A percentile compares a stretch with the other conserved stretches of the same genome.
phyloP scores from a whole-genome alignment of 1,140 invertebrate genomes.

The Campoletis sonorensis region DNA sequence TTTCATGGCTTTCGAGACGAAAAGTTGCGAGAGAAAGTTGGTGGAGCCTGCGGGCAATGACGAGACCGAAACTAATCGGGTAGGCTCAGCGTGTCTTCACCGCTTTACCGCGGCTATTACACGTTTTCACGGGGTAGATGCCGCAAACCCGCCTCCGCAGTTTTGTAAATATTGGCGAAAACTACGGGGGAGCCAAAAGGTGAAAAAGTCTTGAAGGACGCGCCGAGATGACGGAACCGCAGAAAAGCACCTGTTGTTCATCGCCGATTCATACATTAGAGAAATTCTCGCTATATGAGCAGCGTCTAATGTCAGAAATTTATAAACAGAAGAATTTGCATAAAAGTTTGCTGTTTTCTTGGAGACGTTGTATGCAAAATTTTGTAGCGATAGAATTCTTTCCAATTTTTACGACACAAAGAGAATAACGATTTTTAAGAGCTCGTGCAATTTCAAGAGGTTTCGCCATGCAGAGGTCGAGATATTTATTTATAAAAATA shows the following conservation, averaged over 20 bases:
- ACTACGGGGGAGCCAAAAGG: constrained; percentile 10
- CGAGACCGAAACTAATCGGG: constrained; percentile 28
- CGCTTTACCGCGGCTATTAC: background rate
- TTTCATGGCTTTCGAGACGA: background rate
- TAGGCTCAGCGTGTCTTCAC: constrained; percentile 14
- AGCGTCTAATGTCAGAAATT: no score
- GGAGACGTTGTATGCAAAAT: no score
- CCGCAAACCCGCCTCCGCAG: constrained; percentile 25
- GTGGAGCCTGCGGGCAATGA: background rate
- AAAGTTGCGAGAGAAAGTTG: constrained; percentile 16
- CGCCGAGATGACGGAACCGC: background rate
- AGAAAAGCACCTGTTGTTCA: constrained; percentile 19
- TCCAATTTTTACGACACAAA: no score
- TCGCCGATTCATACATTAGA: no score
- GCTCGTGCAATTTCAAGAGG: no score
- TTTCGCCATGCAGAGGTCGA: no score
- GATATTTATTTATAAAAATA: no score
- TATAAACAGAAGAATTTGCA: background rate
- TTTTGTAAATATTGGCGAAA: constrained; percentile 52
- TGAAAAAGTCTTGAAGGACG: background rate
- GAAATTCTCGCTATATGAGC: no score
- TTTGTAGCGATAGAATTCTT: no score
- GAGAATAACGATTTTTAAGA: no score
- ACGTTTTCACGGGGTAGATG: constrained; percentile 10
- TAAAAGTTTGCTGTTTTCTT: no score